Percentiles rank a stretch among this genome's conserved stretches.
Conservation (phyloP, 2,888 invertebrate genomes). For the Callyntrura sp. region DNA sequence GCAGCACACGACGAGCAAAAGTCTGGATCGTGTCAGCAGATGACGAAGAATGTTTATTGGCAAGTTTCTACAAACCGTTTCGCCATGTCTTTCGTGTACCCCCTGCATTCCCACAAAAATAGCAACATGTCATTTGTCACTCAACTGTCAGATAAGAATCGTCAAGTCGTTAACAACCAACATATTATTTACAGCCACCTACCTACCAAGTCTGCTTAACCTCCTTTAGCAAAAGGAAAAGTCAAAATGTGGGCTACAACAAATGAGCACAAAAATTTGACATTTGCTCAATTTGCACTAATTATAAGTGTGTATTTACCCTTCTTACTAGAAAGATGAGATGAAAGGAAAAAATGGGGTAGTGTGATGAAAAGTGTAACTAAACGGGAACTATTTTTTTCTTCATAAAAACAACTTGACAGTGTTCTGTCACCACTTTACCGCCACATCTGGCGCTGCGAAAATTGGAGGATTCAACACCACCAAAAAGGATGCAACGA, state of each 20-base stretch:
- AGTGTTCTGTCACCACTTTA: not conserved
- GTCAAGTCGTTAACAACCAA: constrained; percentile 39
- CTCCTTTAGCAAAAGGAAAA: not conserved
- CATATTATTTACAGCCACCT: not conserved
- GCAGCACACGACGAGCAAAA: not conserved
- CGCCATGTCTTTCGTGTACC: not conserved
- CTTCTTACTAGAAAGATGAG: not conserved
- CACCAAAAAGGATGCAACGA: constrained; percentile 8
- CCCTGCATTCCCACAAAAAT: not conserved
- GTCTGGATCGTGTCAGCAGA: not conserved
- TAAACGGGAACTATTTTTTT: not conserved
- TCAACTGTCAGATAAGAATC: constrained; percentile 69
- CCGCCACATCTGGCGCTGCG: not conserved
- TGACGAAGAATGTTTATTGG: constrained; percentile 16
- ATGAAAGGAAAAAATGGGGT: not conserved
- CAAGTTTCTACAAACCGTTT: not conserved
- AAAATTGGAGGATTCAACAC: constrained; percentile 19
- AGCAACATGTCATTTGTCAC: constrained; percentile 65
- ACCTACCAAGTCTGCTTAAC: not conserved
- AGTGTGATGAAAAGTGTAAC: not conserved
- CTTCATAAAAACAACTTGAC: constrained; percentile 12
- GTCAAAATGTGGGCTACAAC: not conserved
- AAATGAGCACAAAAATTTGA: constrained; percentile 30
- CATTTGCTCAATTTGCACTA: constrained; percentile 52
- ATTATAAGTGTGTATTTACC: constrained; percentile 47